Evolutionary conservation across 1,140 invertebrate species (phyloP).

Genomic region (Drosophila sp.): DNA sequence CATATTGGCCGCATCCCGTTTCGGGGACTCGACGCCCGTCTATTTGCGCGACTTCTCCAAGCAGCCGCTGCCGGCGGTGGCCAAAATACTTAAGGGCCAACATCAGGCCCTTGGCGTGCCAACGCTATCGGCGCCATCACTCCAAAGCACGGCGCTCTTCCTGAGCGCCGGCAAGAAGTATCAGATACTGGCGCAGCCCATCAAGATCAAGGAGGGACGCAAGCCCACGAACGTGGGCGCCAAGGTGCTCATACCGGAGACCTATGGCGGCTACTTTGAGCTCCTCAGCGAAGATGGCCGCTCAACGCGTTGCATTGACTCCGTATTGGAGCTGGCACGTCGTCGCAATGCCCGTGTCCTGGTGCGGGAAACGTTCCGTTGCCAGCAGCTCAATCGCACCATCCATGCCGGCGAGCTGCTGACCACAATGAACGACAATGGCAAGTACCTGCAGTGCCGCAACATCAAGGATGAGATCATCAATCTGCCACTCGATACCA

Average conservation of each 20-base stretch:
- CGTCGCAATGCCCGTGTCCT: slow-evolving; percentile 88
- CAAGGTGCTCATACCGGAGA: slow-evolving; percentile 94
- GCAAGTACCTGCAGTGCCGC: slow-evolving; percentile 93
- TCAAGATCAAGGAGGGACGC: slow-evolving; percentile 94
- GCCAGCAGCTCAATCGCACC: slow-evolving; percentile 88
- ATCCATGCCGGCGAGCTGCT: slow-evolving; percentile 91
- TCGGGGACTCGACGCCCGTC: slow-evolving; percentile 87
- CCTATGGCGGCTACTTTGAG: slow-evolving; percentile 96
- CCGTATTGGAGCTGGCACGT: slow-evolving; percentile 92
- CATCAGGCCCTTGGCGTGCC: slow-evolving; percentile 95
- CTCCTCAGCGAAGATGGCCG: slow-evolving; percentile 96
- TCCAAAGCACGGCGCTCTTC: slow-evolving; percentile 93
- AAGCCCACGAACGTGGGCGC: slow-evolving; percentile 90
- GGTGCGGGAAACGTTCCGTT: slow-evolving; percentile 90
- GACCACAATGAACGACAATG: slow-evolving; percentile 89
- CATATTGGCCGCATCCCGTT: slow-evolving; percentile 92
- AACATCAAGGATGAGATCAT: slow-evolving; percentile 94
- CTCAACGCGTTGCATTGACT: slow-evolving; percentile 94
- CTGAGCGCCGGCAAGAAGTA: slow-evolving; percentile 92
- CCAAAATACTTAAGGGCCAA: slow-evolving; percentile 96
- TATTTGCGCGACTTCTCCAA: slow-evolving; percentile 87
- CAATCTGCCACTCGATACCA: slow-evolving; percentile 92
- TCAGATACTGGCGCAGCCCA: slow-evolving; percentile 95
- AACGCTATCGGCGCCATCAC: slow-evolving; percentile 91
- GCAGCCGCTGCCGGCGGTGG: slow-evolving; percentile 92